phyloP scores from a whole-genome alignment of 23 tunicate genomes.

The Oikopleura dioica region DNA sequence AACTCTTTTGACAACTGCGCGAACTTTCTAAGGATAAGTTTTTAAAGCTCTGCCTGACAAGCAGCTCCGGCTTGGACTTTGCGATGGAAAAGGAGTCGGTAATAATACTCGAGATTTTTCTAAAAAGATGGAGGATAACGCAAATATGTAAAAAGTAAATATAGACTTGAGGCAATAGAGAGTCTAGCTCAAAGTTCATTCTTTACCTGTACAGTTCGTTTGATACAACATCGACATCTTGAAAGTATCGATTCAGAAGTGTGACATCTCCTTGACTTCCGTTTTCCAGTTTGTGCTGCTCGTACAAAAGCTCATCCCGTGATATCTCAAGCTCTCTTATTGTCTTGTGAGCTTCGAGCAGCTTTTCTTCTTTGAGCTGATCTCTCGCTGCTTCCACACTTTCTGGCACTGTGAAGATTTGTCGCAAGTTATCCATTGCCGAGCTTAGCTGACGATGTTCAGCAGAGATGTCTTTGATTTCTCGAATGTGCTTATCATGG shows the following conservation, averaged over 20 bases:
- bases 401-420: slow-evolving; percentile 80
- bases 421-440: slow-evolving; percentile 91
- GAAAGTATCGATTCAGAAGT: slow-evolving; percentile 45
- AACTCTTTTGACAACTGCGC: too few relatives aligned
- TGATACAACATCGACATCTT: slow-evolving; percentile 29
- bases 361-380: slow-evolving; percentile 28
- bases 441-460: slow-evolving; percentile 74
- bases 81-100: too few relatives aligned
- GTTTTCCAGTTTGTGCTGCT: slow-evolving; percentile 62
- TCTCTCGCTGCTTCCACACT: slow-evolving; percentile 59
- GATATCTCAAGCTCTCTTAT: slow-evolving; percentile 72
- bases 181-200: too few relatives aligned
- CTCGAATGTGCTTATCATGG: slow-evolving; percentile 16
- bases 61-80: too few relatives aligned
- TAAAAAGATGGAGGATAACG: too few relatives aligned
- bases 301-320: slow-evolving; percentile 70
- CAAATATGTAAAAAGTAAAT: too few relatives aligned
- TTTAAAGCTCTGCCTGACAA: too few relatives aligned
- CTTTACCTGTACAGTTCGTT: not conserved
- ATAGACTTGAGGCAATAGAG: too few relatives aligned
- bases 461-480: slow-evolving; percentile 72
- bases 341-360: slow-evolving; percentile 67
- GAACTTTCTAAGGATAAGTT: too few relatives aligned
- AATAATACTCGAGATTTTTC: too few relatives aligned
- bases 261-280: slow-evolving; percentile 40